phyloP scores from a whole-genome alignment of 2,888 invertebrate genomes.

The Thalpophila matura region DNA sequence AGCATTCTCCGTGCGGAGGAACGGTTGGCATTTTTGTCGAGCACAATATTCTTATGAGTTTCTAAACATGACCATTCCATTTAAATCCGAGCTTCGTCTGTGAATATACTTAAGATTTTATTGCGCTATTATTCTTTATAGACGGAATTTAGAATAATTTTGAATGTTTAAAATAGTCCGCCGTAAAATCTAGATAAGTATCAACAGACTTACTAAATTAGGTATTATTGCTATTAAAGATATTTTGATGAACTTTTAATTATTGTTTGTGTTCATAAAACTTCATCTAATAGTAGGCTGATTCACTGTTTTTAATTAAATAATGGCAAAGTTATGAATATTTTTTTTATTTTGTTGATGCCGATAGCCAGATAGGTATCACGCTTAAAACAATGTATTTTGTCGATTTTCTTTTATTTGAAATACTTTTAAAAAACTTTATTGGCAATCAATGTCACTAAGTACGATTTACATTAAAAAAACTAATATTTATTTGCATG shows the following conservation, averaged over 20 bases:
- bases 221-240: slow-evolving; percentile 46
- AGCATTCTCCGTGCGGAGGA: slow-evolving; percentile 79
- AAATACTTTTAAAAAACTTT: too few species aligned
- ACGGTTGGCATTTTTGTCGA: slow-evolving; percentile 82
- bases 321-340: slow-evolving; percentile 18
- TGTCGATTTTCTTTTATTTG: too few species aligned
- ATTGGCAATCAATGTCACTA: too few species aligned
- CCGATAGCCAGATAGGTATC: neutral
- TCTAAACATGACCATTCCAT: slow-evolving; percentile 87
- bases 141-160: slow-evolving; percentile 68
- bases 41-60: slow-evolving; percentile 83
- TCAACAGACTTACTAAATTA: slow-evolving; percentile 60
- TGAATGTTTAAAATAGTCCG: slow-evolving; percentile 68
- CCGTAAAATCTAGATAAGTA: slow-evolving; percentile 67
- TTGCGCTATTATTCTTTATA: slow-evolving; percentile 81
- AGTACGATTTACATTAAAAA: too few species aligned
- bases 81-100: slow-evolving; percentile 76
- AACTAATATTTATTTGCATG: slow-evolving; percentile 14
- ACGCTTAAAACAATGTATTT: too few species aligned
- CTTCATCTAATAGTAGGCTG: slow-evolving; percentile 29
- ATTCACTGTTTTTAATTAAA: slow-evolving; percentile 45
- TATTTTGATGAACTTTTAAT: slow-evolving; percentile 58
- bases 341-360: neutral
- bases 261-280: slow-evolving; percentile 53
- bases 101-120: slow-evolving; percentile 83